Evolutionary conservation across 2,888 invertebrate genomes (phyloP).

Genomic region (Congeria kusceri): DNA sequence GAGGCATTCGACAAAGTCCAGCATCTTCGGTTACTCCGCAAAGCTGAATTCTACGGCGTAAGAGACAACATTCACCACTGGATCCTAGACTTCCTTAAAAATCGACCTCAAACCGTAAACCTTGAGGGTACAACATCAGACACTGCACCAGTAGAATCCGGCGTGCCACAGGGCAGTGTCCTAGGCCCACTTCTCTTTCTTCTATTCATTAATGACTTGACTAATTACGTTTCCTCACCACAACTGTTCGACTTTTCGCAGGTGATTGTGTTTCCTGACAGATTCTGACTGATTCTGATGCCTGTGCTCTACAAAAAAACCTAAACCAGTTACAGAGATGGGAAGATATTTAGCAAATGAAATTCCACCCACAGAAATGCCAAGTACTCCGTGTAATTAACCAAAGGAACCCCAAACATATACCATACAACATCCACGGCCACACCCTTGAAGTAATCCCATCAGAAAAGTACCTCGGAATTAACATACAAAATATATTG

Average conservation of each 20-base stretch:
- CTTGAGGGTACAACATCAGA: conserved; percentile 7
- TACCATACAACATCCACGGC: neutral
- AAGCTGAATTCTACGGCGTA: conserved; percentile 27
- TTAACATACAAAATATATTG: neutral
- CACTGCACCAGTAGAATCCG: conserved; percentile 10
- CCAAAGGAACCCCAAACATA: neutral
- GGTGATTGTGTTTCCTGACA: neutral
- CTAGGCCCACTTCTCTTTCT: conserved; percentile 16
- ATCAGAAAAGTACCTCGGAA: neutral
- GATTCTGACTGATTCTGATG: conserved; percentile 3
- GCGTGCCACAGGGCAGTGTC: conserved; percentile 23
- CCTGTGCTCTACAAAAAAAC: conserved; percentile 14
- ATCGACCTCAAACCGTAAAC: conserved; percentile 7
- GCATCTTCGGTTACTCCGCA: conserved; percentile 4
- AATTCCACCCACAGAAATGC: conserved; percentile 14
- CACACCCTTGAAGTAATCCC: neutral
- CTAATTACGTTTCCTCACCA: conserved; percentile 7
- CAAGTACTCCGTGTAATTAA: neutral
- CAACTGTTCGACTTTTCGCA: neutral
- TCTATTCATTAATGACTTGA: conserved; percentile 13
- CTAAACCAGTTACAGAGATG: conserved; percentile 7
- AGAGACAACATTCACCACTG: conserved; percentile 8
- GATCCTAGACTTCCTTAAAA: conserved; percentile 12
- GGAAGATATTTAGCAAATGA: conserved; percentile 15
- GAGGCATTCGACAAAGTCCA: conserved; percentile 30